phyloP scores from a whole-genome alignment of 2,888 invertebrate species.

The Epistrophella euchroma region DNA sequence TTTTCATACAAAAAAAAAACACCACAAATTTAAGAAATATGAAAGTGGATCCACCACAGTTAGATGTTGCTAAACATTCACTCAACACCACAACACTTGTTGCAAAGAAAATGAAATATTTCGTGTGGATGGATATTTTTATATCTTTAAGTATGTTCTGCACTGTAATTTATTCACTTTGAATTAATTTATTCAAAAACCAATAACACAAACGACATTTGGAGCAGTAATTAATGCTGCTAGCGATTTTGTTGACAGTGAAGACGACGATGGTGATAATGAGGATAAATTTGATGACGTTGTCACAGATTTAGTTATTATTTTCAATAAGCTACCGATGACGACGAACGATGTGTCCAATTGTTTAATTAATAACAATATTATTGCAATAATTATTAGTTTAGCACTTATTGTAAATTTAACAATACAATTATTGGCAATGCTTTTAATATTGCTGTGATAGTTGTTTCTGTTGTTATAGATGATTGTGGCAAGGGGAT shows the following conservation, averaged over 20 bases:
- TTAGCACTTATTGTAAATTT: slow-evolving; percentile 48
- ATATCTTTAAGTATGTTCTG: slow-evolving; percentile 25
- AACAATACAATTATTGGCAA: slow-evolving; percentile 35
- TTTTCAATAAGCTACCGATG: slow-evolving; percentile 39
- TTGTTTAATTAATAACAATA: slow-evolving; percentile 63
- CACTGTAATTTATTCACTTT: slow-evolving; percentile 20
- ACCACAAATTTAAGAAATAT: slow-evolving; percentile 37
- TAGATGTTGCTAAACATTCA: slow-evolving; percentile 68
- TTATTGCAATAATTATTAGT: slow-evolving; percentile 55
- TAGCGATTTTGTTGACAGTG: slow-evolving; percentile 15
- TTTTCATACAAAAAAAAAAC: slow-evolving; percentile 9
- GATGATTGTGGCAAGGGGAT: slow-evolving; percentile 13
- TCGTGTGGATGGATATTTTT: slow-evolving; percentile 9
- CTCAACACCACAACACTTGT: slow-evolving; percentile 63
- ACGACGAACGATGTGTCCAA: slow-evolving; percentile 56
- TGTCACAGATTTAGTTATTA: slow-evolving; percentile 10
- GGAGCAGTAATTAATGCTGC: slow-evolving; percentile 16
- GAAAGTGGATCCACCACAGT: slow-evolving; percentile 27
- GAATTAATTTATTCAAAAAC: slow-evolving; percentile 33
- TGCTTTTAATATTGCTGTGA: slow-evolving; percentile 17
- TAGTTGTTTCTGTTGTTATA: neutral
- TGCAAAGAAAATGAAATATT: slow-evolving; percentile 40
- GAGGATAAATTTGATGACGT: slow-evolving; percentile 3
- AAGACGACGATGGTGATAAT: neutral
- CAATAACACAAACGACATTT: slow-evolving; percentile 15